These are phyloP conservation scores for Cecropterus lyciades DNA, from an alignment of 1,140 invertebrate genomes.

Conservation along the genomic window DNA sequence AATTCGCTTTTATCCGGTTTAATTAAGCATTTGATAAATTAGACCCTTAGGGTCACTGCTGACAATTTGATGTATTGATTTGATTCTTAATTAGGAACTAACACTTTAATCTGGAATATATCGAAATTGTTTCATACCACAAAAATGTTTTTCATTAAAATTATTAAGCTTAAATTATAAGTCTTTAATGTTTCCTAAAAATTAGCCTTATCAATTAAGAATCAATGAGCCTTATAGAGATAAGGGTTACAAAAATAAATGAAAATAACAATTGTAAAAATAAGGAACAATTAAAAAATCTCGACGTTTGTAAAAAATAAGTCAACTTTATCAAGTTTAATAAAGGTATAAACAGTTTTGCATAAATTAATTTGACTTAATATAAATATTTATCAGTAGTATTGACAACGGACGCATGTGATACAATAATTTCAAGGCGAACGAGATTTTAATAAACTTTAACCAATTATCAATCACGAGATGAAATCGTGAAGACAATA, in stretches of 20 bases:
- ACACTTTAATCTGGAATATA: no score
- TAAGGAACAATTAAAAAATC: no score
- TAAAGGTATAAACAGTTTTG: background rate
- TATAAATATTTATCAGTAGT: conserved; percentile 19
- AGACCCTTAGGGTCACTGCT: conserved; percentile 22
- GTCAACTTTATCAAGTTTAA: background rate
- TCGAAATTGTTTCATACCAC: no score
- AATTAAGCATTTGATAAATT: conserved; percentile 37
- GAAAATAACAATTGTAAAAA: no score
- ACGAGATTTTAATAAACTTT: conserved; percentile 18
- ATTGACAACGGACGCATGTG: conserved; percentile 17
- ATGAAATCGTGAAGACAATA: conserved; percentile 1
- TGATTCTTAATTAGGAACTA: conserved; percentile 16
- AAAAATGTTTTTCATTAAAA: no score
- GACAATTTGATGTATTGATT: conserved; percentile 31
- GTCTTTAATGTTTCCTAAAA: no score
- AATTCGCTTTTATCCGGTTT: conserved; percentile 31
- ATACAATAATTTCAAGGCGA: conserved; percentile 27
- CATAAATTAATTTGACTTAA: conserved; percentile 1
- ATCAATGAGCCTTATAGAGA: no score
- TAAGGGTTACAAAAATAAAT: no score
- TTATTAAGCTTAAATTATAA: no score
- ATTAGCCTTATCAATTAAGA: no score
- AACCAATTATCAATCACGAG: conserved; percentile 10
- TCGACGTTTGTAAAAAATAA: no score